Base-by-base conservation (phyloP, 2,113 vertebrate genomes). In the Odocoileus hemionus region DNA sequence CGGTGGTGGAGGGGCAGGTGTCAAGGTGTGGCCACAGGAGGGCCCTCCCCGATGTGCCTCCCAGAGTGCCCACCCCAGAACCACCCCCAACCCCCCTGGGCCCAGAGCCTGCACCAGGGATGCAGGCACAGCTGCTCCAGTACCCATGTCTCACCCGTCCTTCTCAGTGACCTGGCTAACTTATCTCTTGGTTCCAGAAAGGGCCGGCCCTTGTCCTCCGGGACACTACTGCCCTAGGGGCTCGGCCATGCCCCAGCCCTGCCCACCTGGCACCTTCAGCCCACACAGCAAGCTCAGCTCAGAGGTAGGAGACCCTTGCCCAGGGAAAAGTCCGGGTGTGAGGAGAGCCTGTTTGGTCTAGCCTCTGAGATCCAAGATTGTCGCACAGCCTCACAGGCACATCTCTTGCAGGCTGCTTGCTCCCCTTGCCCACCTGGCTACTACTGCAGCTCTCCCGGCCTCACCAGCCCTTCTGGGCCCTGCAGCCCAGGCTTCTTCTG, bases 401-500 rank as follows among this genome's bases (percentile, higher is more conserved):
- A 7, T 94, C 36, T 98, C 47, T 95, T 76, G 13, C 98, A 99
- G 99, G 98, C 97, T 11, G 98, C 99, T 89, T 99, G 99, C 86
- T 96, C 98, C 87, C 97, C 91, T 0, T 99, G 98, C 90, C 97
- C 98, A 74, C 98, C 99, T 82, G 99, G 99, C 21, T 99, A 99
- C 98, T 99, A 99, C 89, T 99, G 99, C 36, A 60, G 97, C 74
- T 97, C 98, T 8, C 79, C 96, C 0, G 99, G 99, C 2, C 99
- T 99, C 1, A 61, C 98, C 1, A 95, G 97, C 30, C 99, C 99
- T 36, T 98, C 98, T 30, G 99, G 99, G 7, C 76, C 98, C 98
- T 99, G 99, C 98, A 98, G 98, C 95, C 93, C 99, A 94, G 99
- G 99, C 30, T 99, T 99, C 98, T 99, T 99, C 97, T 99, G 99